Evolutionary conservation across 2,888 invertebrate genomes (phyloP).

Genomic region (Eugnorisma glareosa): DNA sequence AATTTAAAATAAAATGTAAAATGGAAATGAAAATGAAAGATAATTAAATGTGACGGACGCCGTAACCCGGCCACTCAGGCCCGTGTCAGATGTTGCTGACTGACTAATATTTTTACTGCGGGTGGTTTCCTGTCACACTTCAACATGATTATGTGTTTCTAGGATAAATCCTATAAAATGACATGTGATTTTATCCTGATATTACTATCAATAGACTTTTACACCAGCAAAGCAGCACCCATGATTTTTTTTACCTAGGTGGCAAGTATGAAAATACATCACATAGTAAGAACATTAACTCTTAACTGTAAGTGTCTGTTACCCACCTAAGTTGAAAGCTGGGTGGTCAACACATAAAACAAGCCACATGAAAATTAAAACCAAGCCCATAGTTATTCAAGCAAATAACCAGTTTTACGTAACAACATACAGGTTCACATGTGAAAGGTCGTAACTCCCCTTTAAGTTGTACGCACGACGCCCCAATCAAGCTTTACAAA

Average conservation of each 20-base stretch:
- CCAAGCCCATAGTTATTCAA: conserved; percentile 30
- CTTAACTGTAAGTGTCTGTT: neutral
- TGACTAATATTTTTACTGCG: neutral
- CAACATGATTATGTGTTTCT: too few species aligned
- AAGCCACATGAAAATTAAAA: conserved; percentile 27
- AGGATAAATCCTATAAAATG: neutral
- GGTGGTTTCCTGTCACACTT: neutral
- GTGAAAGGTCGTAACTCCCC: conserved; percentile 52
- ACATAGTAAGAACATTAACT: neutral
- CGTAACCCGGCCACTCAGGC: too few species aligned
- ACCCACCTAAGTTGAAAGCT: neutral
- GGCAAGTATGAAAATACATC: neutral
- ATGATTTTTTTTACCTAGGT: neutral
- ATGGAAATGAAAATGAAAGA: too few species aligned
- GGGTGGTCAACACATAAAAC: conserved; percentile 11
- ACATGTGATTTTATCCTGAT: neutral
- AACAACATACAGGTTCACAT: conserved; percentile 39
- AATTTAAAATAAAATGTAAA: too few species aligned
- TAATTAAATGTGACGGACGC: too few species aligned
- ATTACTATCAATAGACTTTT: neutral
- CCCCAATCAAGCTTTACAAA: too few species aligned
- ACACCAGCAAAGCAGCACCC: too few species aligned
- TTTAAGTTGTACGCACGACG: neutral
- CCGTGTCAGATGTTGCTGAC: neutral
- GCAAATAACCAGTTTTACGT: conserved; percentile 38